A percentile compares a stretch with the other conserved stretches of the same genome.
phyloP scores from a whole-genome alignment of 2,113 vertebrate species.

The Raja brachyura region DNA sequence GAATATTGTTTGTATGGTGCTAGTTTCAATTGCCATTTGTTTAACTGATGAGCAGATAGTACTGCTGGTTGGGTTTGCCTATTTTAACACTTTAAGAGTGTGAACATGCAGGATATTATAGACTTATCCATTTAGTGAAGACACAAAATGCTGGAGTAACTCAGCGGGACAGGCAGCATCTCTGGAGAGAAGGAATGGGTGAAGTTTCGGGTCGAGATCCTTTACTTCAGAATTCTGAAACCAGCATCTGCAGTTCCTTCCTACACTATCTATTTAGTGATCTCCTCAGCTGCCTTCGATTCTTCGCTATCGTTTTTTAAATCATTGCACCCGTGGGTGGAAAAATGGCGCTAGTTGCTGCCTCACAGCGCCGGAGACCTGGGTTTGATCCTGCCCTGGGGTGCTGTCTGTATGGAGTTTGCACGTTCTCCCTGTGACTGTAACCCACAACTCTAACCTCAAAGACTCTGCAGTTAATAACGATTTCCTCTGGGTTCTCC shows the following conservation, averaged over 20 bases:
- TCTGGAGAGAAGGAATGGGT: no score
- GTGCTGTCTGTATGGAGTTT: no score
- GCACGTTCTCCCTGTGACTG: no score
- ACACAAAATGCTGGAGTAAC: no score
- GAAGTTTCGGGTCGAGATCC: no score
- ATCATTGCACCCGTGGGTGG: background rate
- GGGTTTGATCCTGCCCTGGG: no score
- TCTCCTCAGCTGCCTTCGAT: background rate
- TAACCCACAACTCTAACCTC: slow-evolving; percentile 18
- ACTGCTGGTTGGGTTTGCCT: background rate
- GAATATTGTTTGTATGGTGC: background rate
- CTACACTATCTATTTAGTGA: background rate
- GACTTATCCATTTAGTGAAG: background rate
- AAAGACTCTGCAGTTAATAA: slow-evolving; percentile 25
- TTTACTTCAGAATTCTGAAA: no score
- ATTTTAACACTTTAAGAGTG: background rate
- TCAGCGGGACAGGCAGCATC: no score
- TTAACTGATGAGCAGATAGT: background rate
- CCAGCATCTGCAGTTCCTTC: no score
- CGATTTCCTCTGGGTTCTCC: background rate
- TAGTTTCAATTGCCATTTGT: background rate
- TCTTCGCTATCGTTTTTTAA: background rate
- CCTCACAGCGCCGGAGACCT: no score
- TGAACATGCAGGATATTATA: background rate
- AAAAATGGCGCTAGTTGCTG: no score